A percentile compares a stretch with the other conserved stretches of the same genome.
Conservation (phyloP, 2,113 vertebrate genomes). For the Pseudopodoces humilis region DNA sequence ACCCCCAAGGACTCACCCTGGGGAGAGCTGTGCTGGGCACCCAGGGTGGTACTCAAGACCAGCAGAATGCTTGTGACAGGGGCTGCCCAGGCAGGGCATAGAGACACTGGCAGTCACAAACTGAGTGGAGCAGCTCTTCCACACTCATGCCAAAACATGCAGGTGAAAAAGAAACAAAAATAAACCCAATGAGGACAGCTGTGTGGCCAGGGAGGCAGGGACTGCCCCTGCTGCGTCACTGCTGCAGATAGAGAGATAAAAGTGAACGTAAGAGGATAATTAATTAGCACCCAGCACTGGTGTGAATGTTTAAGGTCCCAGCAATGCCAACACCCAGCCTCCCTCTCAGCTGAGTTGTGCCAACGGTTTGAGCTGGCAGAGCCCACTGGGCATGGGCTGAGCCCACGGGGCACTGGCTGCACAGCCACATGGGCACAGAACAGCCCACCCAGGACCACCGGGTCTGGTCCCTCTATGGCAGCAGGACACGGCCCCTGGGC, state of each 20-base stretch:
- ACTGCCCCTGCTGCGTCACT: not conserved
- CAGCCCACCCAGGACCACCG: rapidly evolving
- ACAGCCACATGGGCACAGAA: not conserved
- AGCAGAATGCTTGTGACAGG: not conserved
- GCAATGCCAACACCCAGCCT: not conserved
- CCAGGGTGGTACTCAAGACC: rapidly evolving
- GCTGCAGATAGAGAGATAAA: not conserved
- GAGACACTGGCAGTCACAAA: not conserved
- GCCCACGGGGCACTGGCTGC: not conserved
- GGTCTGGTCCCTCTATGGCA: rapidly evolving
- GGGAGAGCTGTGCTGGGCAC: rapidly evolving
- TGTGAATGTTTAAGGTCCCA: rapidly evolving
- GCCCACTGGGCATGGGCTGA: not conserved
- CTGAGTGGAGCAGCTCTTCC: not conserved
- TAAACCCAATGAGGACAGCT: not conserved
- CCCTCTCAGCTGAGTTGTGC: not conserved
- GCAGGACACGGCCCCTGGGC: not conserved
- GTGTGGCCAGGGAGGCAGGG: not conserved
- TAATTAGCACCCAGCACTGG: not conserved
- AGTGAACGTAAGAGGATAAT: not conserved
- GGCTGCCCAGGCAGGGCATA: not conserved
- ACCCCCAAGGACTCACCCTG: not conserved
- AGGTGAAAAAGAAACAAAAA: not conserved
- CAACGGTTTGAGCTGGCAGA: not conserved
- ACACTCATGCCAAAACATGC: not conserved